Conservation (phyloP, 2,113 vertebrate genomes). For the Elgaria multicarinata region DNA sequence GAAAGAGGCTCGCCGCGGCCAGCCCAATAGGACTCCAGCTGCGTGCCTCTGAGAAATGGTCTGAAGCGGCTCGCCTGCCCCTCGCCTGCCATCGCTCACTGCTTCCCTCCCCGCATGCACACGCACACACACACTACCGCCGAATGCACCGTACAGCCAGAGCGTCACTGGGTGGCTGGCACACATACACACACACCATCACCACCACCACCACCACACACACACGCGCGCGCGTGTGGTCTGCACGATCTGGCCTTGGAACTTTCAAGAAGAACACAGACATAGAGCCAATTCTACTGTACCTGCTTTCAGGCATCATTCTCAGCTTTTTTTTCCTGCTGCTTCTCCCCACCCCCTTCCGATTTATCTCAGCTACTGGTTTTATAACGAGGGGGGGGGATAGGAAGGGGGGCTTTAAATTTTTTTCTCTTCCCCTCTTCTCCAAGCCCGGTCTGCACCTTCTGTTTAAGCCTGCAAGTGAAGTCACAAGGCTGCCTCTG, state of each 20-base stretch:
- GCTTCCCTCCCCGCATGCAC: background rate
- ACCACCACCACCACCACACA: slow-evolving; percentile 4
- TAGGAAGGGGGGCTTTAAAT: slow-evolving; percentile 52
- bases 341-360: slow-evolving; percentile 73
- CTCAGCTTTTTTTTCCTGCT: slow-evolving; percentile 67
- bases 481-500: slow-evolving; percentile 81
- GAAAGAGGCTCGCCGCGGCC: slow-evolving; percentile 39
- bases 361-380: slow-evolving; percentile 66
- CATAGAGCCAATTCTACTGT: slow-evolving; percentile 68
- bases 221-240: slow-evolving; percentile 47
- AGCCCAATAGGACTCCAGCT: slow-evolving; percentile 31
- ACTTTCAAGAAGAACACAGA: slow-evolving; percentile 73
- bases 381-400: slow-evolving; percentile 54
- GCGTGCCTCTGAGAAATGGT: slow-evolving; percentile 35
- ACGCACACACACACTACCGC: background rate
- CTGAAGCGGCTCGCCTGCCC: slow-evolving; percentile 17
- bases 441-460: slow-evolving; percentile 76
- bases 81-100: slow-evolving; percentile 35
- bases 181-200: slow-evolving; percentile 41
- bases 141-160: slow-evolving; percentile 37
- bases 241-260: slow-evolving; percentile 64
- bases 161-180: slow-evolving; percentile 51
- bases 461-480: slow-evolving; percentile 76
- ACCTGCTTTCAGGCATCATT: slow-evolving; percentile 76
- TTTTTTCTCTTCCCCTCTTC: slow-evolving; percentile 48